Percentiles rank a stretch among this genome's conserved stretches.
These are phyloP conservation scores for Eupeodes luniger DNA, from an alignment of 2,888 invertebrate species.

Conservation along the genomic window DNA sequence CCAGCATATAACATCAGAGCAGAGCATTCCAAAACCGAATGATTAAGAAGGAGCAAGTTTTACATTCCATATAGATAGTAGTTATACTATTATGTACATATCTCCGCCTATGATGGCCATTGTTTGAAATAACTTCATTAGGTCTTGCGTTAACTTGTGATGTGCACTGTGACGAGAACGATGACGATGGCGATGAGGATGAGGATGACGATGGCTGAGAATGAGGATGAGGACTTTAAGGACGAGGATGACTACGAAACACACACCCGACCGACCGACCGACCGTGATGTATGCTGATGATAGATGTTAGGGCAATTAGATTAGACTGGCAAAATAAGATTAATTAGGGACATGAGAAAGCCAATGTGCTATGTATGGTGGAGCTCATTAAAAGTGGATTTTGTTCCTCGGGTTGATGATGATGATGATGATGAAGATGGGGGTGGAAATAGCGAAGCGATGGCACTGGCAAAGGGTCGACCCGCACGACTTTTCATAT, in stretches of 20 bases:
- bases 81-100: background rate
- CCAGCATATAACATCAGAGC: background rate
- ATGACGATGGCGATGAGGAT: background rate
- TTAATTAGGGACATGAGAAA: conserved; percentile 65
- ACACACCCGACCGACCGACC: background rate
- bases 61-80: background rate
- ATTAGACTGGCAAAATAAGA: conserved; percentile 67
- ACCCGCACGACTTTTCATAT: conserved; percentile 2
- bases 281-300: conserved; percentile 43
- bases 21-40: conserved; percentile 6
- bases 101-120: conserved; percentile 38
- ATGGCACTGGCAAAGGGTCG: background rate
- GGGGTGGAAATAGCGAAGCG: too few relatives aligned
- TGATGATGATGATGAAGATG: too few relatives aligned
- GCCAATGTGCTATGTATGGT: conserved; percentile 28
- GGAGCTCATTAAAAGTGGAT: conserved; percentile 65
- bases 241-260: background rate
- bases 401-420: background rate
- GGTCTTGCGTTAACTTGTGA: conserved; percentile 51
- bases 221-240: background rate
- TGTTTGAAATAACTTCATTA: conserved; percentile 69
- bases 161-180: conserved; percentile 10
- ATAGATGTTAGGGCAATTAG: conserved; percentile 70
- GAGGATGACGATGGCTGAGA: background rate
- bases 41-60: conserved; percentile 48